Conservation (phyloP, 2,888 invertebrate species). For the Hemistola chrysoprasaria region DNA sequence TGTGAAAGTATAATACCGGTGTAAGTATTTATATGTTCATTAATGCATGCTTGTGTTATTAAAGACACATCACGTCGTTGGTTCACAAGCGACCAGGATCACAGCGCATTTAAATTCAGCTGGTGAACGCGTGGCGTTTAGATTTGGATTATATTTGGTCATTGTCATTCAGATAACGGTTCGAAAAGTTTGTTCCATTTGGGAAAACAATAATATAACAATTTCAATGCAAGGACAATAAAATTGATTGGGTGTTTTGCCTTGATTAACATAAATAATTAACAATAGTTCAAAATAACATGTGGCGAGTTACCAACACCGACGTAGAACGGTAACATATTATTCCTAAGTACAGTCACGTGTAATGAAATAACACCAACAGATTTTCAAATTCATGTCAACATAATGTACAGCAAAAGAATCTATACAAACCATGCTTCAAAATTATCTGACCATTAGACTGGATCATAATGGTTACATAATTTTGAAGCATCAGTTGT, state of each 20-base stretch:
- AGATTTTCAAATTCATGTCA: too few relatives aligned
- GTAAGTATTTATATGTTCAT: slow-evolving; percentile 59
- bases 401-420: too few relatives aligned
- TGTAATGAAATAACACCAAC: too few relatives aligned
- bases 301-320: too few relatives aligned
- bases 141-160: slow-evolving; percentile 79
- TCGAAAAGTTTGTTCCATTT: slow-evolving; percentile 66
- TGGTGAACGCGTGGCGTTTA: slow-evolving; percentile 67
- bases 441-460: too few relatives aligned
- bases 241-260: slow-evolving; percentile 22
- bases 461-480: too few relatives aligned
- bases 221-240: slow-evolving; percentile 46
- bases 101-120: slow-evolving; percentile 74
- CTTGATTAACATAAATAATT: slow-evolving; percentile 12
- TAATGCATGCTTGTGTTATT: slow-evolving; percentile 75
- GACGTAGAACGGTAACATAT: too few relatives aligned
- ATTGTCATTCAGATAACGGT: slow-evolving; percentile 72
- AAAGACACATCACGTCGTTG: slow-evolving; percentile 76
- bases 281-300: too few relatives aligned
- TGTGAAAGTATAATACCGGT: slow-evolving; percentile 53
- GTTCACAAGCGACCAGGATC: slow-evolving; percentile 76
- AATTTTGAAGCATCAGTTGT: too few relatives aligned
- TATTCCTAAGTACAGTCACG: too few relatives aligned
- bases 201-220: slow-evolving; percentile 63
- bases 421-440: too few relatives aligned